Evolutionary conservation across 2,888 invertebrate species (phyloP), one percentile per base, ranked within the genome.

Genomic region (Chrysolina haemoptera): DNA sequence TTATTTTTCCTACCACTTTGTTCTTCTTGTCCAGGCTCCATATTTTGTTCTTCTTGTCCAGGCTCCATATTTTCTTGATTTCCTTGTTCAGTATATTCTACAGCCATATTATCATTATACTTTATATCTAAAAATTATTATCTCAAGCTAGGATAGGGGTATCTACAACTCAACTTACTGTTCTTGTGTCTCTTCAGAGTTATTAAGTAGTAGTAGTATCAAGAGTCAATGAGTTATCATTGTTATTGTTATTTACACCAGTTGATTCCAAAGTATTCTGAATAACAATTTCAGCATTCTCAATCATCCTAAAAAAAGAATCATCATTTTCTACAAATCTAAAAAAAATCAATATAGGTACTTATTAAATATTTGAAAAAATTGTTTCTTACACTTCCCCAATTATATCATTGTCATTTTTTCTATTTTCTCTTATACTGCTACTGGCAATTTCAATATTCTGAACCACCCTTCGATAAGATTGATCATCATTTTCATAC

Each of bases 271-370:
- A 43, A 43, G 43, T 43, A 2, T 8, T 14, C 43, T 43, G 43
- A 50, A 50, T 50, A 16, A 16, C 50, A 50, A 50, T 50, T 50
- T 50, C 50, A 50, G 50, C n/a, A 50, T 50, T 50, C 50, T 50
- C 50, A 50, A 50, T 50, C 50, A 50, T 16, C 50, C n/a, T 50
- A 6, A 50, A 50, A 16, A 50, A 50, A 16, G 1, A 16, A 16
- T 50, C 50, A 0, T 50, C 50, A 50, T 50, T 50, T 1, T 50
- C 50, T 16, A 50, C 14, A 50, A 14, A 50, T 50, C 50, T 50
- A 16, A 1, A 50, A 50, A 14, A 1, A 50, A 50, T 50, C n/a
- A 50, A 50, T 50, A 50, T 1, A 14, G 1, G 9, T 14, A 12
- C n/a, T n/a, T n/a, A n/a, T 16, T n/a, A 16, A 16, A 50, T 50